These are phyloP conservation scores for Lepus americanus DNA, from an alignment of 2,113 vertebrate species.

Conservation along the genomic window DNA sequence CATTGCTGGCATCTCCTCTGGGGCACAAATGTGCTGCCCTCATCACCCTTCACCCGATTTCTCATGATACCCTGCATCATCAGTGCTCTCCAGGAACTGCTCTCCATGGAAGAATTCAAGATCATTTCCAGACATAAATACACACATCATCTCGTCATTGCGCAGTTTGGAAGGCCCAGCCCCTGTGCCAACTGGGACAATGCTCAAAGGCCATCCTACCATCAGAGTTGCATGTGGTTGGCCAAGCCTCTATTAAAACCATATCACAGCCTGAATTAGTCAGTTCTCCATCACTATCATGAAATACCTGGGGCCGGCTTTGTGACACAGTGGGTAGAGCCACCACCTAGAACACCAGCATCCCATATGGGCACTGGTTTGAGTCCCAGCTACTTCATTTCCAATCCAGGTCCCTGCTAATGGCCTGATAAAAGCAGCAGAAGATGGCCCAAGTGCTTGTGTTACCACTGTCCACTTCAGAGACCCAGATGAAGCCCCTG, in stretches of 20 bases:
- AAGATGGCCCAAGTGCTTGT: too few relatives aligned
- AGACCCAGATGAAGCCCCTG: too few relatives aligned
- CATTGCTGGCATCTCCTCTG: neutral
- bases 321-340: too few relatives aligned
- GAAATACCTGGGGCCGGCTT: too few relatives aligned
- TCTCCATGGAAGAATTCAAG: constrained; percentile 22
- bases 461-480: too few relatives aligned
- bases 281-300: too few relatives aligned
- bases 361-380: too few relatives aligned
- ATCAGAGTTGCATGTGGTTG: neutral
- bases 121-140: neutral
- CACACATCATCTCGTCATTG: neutral
- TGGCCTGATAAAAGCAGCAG: too few relatives aligned
- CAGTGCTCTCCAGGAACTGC: neutral
- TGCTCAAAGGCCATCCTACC: neutral
- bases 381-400: too few relatives aligned
- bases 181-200: neutral
- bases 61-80: neutral
- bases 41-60: neutral
- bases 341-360: too few relatives aligned
- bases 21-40: neutral
- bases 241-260: neutral
- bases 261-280: too few relatives aligned
- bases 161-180: neutral
- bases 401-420: too few relatives aligned